phyloP scores from a whole-genome alignment of 2,888 invertebrate genomes.

The Gari tellinella region DNA sequence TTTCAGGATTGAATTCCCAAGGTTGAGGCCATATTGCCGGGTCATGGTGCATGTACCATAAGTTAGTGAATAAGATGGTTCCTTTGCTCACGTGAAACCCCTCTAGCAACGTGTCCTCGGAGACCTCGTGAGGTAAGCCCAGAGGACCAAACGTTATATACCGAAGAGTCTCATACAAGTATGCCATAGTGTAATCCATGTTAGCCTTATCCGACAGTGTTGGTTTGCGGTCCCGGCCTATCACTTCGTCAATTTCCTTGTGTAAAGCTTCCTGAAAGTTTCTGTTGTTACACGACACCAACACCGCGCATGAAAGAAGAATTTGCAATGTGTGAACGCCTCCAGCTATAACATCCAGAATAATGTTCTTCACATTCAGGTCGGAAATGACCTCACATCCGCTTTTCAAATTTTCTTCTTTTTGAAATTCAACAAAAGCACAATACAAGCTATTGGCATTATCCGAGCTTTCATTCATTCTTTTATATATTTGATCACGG shows the following conservation, averaged over 20 bases:
- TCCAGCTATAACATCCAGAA: conserved; percentile 23
- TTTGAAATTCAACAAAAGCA: conserved; percentile 4
- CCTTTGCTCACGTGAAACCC: conserved; percentile 26
- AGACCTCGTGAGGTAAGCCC: conserved; percentile 25
- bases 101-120: conserved; percentile 32
- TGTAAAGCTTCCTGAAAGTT: conserved; percentile 60
- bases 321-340: conserved; percentile 31
- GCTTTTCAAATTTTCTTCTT: conserved; percentile 13
- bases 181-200: conserved; percentile 51
- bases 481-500: no score
- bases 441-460: conserved; percentile 5
- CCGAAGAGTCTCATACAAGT: conserved; percentile 42
- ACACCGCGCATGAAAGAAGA: conserved; percentile 56
- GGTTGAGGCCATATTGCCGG: conserved; percentile 59
- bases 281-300: conserved; percentile 59
- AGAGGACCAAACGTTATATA: conserved; percentile 29
- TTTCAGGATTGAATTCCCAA: conserved; percentile 55
- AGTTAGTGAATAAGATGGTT: conserved; percentile 38
- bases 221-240: conserved; percentile 45
- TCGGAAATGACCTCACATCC: conserved; percentile 21
- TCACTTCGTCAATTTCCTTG: conserved; percentile 48
- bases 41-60: conserved; percentile 52
- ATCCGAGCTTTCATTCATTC: no score
- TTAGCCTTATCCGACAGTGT: conserved; percentile 38
- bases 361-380: conserved; percentile 20